Evolutionary conservation across 2,797 vertebrate genomes (phyloP).

Genomic region (Acrocephalus scirpaceus): DNA sequence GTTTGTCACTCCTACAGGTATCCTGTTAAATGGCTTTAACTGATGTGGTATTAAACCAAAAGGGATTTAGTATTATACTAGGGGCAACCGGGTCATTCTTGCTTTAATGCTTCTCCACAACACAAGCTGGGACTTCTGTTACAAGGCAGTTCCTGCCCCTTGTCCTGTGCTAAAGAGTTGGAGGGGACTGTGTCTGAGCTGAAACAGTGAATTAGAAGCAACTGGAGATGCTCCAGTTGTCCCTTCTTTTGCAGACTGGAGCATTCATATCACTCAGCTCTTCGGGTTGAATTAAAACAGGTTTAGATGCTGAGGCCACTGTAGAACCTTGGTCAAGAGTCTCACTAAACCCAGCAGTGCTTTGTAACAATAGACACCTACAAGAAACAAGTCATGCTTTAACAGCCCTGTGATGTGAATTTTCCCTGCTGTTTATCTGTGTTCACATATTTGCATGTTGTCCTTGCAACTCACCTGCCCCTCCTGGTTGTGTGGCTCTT

Average conservation of each 20-base stretch:
- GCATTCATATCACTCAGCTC: not conserved
- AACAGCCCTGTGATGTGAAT: not conserved
- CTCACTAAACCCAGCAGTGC: not conserved
- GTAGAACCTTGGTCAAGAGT: not conserved
- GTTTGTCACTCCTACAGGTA: not conserved
- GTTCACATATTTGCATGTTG: not conserved
- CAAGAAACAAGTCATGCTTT: not conserved
- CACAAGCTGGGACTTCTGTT: not conserved
- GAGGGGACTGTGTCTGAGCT: not conserved
- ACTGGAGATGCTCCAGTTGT: not conserved
- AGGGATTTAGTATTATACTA: not conserved
- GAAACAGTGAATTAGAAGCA: not conserved
- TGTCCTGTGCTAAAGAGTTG: not conserved
- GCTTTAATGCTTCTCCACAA: not conserved
- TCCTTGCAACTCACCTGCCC: not conserved
- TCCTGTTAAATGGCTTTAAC: not conserved
- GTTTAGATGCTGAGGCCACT: not conserved
- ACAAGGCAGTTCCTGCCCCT: not conserved
- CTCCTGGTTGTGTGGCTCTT: not conserved
- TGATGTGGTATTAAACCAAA: not conserved
- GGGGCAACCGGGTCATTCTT: not conserved
- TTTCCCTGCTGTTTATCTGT: not conserved
- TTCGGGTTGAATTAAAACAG: not conserved
- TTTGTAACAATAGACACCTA: not conserved
- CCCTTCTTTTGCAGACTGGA: not conserved